A percentile compares a stretch with the other conserved stretches of the same genome.
Conservation (phyloP, 2,888 invertebrate species). For the Calameuta filiformis region DNA sequence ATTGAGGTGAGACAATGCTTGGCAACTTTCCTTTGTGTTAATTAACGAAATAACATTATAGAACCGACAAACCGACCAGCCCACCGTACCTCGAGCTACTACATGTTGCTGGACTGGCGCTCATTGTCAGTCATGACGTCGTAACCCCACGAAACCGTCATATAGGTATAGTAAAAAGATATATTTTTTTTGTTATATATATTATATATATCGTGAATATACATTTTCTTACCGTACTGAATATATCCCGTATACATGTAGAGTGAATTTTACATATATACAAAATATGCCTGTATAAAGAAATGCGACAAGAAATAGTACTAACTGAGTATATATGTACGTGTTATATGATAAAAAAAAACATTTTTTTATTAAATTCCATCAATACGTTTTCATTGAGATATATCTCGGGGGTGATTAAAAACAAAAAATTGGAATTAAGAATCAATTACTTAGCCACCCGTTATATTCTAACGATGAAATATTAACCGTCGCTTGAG, state of each 20-base stretch:
- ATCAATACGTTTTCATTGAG: no score
- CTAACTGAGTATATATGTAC: no score
- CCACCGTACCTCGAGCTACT: not conserved
- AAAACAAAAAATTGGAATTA: not conserved
- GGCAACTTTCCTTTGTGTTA: constrained; percentile 45
- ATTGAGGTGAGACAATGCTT: constrained; percentile 48
- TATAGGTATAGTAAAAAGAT: not conserved
- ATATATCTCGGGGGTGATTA: not conserved
- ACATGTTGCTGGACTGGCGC: not conserved
- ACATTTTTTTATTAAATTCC: no score
- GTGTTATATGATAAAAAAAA: no score
- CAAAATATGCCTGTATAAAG: no score
- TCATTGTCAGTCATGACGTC: not conserved
- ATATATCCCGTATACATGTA: no score
- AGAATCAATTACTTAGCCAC: not conserved
- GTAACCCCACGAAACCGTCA: not conserved
- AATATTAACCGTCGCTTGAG: not conserved
- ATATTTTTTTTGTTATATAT: no score
- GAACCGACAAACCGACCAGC: constrained; percentile 7
- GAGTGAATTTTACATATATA: no score
- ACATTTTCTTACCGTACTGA: no score
- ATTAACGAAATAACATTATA: constrained; percentile 48
- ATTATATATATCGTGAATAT: no score
- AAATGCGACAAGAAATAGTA: no score
- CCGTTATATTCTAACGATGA: not conserved